Percentiles rank a stretch among this genome's conserved stretches.
Evolutionary conservation across 2,888 invertebrate species (phyloP).

Genomic region (Polylopha cassiicola): DNA sequence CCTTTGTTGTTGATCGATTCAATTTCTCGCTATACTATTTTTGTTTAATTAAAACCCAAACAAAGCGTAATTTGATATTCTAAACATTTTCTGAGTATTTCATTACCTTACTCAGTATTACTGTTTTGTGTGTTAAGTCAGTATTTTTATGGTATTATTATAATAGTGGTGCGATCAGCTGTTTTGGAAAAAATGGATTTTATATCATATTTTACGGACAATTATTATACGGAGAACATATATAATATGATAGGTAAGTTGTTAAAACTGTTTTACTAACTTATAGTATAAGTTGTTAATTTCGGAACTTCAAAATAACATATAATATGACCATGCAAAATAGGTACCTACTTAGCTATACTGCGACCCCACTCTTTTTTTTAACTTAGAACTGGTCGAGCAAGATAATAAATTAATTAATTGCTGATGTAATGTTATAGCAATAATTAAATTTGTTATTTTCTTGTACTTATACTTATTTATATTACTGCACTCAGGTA

Average conservation of each 20-base stretch:
- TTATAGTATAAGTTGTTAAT: no score
- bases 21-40: slow-evolving; percentile 16
- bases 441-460: no score
- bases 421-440: no score
- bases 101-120: slow-evolving; percentile 28
- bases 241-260: slow-evolving; percentile 68
- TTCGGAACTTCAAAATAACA: no score
- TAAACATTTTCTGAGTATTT: slow-evolving; percentile 27
- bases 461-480: no score
- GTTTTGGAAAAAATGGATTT: slow-evolving; percentile 48
- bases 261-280: no score
- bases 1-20: slow-evolving; percentile 15
- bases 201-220: slow-evolving; percentile 61
- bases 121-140: slow-evolving; percentile 24
- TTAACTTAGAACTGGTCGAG: no score
- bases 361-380: no score
- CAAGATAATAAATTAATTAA: no score
- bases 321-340: no score
- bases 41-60: slow-evolving; percentile 34
- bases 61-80: slow-evolving; percentile 37
- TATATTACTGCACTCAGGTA: no score
- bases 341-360: no score
- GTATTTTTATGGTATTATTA: slow-evolving; percentile 18
- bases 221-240: slow-evolving; percentile 58
- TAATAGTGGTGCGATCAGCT: slow-evolving; percentile 30